These are phyloP conservation scores for Luperina nickerlii DNA, from an alignment of 2,888 invertebrate genomes.

Conservation along the genomic window DNA sequence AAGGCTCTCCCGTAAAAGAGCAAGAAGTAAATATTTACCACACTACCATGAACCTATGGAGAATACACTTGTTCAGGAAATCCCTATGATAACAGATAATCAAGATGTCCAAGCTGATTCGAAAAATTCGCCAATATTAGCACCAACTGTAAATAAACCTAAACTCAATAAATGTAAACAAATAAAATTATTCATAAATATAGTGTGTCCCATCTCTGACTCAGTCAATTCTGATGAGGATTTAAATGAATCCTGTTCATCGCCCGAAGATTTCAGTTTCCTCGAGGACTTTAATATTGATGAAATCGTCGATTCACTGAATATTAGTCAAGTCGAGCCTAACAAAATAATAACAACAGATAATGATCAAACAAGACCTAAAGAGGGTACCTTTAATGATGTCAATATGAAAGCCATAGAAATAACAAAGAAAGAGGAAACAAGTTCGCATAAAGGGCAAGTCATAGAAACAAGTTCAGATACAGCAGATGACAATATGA, in stretches of 20 bases:
- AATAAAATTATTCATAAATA: slow-evolving; percentile 76
- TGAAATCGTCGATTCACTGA: slow-evolving; percentile 77
- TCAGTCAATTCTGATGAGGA: slow-evolving; percentile 59
- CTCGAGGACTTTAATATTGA: slow-evolving; percentile 83
- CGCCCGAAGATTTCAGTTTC: slow-evolving; percentile 77
- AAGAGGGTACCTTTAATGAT: background rate
- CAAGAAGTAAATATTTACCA: slow-evolving; percentile 29
- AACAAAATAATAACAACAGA: slow-evolving; percentile 6
- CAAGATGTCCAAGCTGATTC: slow-evolving; percentile 42
- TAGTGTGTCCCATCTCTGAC: slow-evolving; percentile 64
- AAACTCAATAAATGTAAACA: slow-evolving; percentile 68
- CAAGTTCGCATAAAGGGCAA: background rate
- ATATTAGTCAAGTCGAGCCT: slow-evolving; percentile 1
- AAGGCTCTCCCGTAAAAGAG: slow-evolving; percentile 63
- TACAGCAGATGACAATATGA: slow-evolving; percentile 10
- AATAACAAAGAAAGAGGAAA: slow-evolving; percentile 2
- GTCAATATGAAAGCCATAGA: background rate
- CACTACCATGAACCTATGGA: background rate
- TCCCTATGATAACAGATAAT: slow-evolving; percentile 67
- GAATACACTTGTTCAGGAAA: slow-evolving; percentile 56
- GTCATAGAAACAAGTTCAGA: slow-evolving; percentile 6
- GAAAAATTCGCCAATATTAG: slow-evolving; percentile 27
- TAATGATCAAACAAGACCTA: background rate
- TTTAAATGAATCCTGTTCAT: slow-evolving; percentile 45
- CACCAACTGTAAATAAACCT: slow-evolving; percentile 41